Evolutionary conservation across 2,888 invertebrate genomes (phyloP).

Genomic region (Philonicus albiceps): DNA sequence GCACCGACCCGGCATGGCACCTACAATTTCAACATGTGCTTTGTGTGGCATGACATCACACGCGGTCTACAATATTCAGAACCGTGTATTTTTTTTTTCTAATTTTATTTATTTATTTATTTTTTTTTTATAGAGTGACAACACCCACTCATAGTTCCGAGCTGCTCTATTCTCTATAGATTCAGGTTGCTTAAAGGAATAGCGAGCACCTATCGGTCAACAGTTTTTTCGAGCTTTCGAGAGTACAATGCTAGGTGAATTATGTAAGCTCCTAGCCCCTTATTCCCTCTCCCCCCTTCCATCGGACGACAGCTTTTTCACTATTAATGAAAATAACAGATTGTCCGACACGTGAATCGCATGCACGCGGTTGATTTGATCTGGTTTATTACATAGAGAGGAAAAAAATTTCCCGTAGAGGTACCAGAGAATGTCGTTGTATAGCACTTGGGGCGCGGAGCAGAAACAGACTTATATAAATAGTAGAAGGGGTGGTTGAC

Average conservation of each 20-base stretch:
- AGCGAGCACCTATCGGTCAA: neutral
- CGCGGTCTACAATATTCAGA: neutral
- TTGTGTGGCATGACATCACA: neutral
- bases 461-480: neutral
- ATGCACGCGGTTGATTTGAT: slow-evolving; percentile 38
- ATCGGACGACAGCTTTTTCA: slow-evolving; percentile 13
- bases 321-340: slow-evolving; percentile 37
- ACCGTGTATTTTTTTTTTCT: neutral
- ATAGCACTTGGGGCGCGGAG: neutral
- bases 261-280: neutral
- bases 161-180: neutral
- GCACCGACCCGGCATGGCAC: neutral
- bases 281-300: neutral
- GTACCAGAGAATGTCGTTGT: neutral
- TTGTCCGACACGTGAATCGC: slow-evolving; percentile 44
- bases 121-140: too few relatives aligned
- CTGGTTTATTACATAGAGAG: neutral
- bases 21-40: neutral
- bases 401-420: neutral
- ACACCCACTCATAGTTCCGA: neutral
- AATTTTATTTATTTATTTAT: too few relatives aligned
- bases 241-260: neutral
- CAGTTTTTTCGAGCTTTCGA: neutral
- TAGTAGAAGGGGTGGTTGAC: neutral
- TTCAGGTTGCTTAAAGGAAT: neutral